These are phyloP conservation scores for Butorides virescens DNA, from an alignment of 2,113 vertebrate genomes.

Conservation along the genomic window DNA sequence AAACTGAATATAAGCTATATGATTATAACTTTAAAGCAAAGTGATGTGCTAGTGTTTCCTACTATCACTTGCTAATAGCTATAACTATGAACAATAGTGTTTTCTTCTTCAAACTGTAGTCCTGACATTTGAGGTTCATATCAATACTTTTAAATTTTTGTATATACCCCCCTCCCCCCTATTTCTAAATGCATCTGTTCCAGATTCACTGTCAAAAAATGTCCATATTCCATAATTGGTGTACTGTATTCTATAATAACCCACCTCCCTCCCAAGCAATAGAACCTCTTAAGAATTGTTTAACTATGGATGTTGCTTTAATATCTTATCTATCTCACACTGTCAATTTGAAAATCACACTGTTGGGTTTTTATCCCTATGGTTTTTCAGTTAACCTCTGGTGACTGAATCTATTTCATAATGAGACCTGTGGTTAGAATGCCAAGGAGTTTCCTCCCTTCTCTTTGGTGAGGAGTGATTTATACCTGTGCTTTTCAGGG, in stretches of 20 bases:
- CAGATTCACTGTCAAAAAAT: background rate
- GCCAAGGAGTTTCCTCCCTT: background rate
- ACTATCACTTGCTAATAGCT: background rate
- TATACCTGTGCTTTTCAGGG: background rate
- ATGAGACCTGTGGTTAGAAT: background rate
- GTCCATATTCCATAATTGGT: background rate
- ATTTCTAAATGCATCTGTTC: background rate
- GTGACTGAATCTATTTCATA: background rate
- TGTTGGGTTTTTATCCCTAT: background rate
- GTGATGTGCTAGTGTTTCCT: background rate
- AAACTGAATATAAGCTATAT: too few species aligned
- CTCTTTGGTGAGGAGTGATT: background rate
- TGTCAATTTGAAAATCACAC: background rate
- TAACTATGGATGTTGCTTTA: background rate
- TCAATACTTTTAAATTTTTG: background rate
- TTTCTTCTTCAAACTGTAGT: background rate
- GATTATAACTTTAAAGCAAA: background rate
- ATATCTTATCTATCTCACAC: background rate
- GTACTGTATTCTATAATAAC: background rate
- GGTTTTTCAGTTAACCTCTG: background rate
- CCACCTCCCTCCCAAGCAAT: background rate
- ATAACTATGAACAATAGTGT: background rate
- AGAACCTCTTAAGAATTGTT: background rate
- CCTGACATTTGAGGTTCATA: background rate
- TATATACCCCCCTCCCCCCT: accelerated